Conservation (phyloP, 2,797 vertebrate genomes). For the Acanthurus tractus region DNA sequence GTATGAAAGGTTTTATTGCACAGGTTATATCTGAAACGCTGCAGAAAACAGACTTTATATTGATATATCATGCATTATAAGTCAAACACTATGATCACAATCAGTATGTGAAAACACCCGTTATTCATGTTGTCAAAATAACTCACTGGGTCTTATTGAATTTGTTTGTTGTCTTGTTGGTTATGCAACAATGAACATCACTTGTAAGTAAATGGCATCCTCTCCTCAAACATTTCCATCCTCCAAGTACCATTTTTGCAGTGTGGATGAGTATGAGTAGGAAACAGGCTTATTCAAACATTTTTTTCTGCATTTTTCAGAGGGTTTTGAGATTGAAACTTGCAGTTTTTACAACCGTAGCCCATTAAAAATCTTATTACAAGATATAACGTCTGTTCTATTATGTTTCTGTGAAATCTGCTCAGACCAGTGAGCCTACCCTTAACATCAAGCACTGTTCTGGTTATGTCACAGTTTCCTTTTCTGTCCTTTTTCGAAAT, state of each 20-base stretch:
- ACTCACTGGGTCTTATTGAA: neutral
- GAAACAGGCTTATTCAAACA: neutral
- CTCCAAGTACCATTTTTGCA: neutral
- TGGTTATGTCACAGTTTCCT: constrained; percentile 70
- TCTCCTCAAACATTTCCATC: constrained; percentile 21
- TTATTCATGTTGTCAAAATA: constrained; percentile 2
- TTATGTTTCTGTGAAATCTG: constrained; percentile 48
- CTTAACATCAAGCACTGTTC: constrained; percentile 50
- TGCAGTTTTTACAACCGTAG: constrained; percentile 8
- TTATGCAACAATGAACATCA: constrained; percentile 20
- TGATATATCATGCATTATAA: neutral
- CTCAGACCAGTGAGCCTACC: constrained; percentile 43
- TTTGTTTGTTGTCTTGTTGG: constrained; percentile 20
- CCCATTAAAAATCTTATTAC: constrained; percentile 24
- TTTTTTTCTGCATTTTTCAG: constrained; percentile 11
- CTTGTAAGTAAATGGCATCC: neutral
- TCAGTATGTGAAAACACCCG: neutral
- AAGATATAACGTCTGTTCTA: constrained; percentile 13
- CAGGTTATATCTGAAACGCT: neutral
- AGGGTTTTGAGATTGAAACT: constrained; percentile 16
- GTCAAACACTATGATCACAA: neutral
- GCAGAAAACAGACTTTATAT: neutral
- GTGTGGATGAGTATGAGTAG: neutral
- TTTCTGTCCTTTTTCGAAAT: constrained; percentile 69
- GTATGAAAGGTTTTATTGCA: constrained; percentile 2